Conservation (phyloP, 2,888 invertebrate genomes). For the Cheilosia grossa region DNA sequence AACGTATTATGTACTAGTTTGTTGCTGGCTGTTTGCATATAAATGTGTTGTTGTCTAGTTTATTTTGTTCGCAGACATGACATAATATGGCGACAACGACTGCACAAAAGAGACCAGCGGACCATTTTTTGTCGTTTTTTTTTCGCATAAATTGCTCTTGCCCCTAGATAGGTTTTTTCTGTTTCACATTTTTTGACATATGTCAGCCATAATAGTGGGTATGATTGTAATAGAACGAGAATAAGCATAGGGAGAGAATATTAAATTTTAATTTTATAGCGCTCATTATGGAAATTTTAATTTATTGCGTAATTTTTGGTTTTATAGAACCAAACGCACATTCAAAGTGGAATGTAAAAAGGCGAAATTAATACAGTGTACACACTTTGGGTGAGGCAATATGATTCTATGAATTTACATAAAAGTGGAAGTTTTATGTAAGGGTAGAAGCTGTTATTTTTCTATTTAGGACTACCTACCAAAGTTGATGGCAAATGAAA, state of each 20-base stretch:
- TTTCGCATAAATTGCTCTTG: conserved; percentile 56
- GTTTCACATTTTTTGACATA: conserved; percentile 48
- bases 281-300: conserved; percentile 57
- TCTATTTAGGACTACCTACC: no score
- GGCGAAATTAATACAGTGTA: neutral
- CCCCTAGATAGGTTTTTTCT: conserved; percentile 16
- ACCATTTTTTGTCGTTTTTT: conserved; percentile 52
- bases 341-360: neutral
- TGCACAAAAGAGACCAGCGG: conserved; percentile 24
- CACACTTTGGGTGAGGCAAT: conserved; percentile 2
- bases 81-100: conserved; percentile 30
- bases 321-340: neutral
- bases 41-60: conserved; percentile 8
- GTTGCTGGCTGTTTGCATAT: conserved; percentile 7
- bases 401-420: conserved; percentile 25
- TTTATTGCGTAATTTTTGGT: conserved; percentile 58
- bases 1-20: conserved; percentile 12
- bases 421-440: neutral
- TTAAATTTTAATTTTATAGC: conserved; percentile 64
- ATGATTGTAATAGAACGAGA: conserved; percentile 66
- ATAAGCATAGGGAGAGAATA: conserved; percentile 39
- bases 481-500: no score
- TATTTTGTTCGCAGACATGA: conserved; percentile 40
- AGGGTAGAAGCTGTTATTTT: neutral
- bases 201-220: conserved; percentile 57